Conservation (phyloP, 2,888 invertebrate species). For the Hyposoter dolosus region DNA sequence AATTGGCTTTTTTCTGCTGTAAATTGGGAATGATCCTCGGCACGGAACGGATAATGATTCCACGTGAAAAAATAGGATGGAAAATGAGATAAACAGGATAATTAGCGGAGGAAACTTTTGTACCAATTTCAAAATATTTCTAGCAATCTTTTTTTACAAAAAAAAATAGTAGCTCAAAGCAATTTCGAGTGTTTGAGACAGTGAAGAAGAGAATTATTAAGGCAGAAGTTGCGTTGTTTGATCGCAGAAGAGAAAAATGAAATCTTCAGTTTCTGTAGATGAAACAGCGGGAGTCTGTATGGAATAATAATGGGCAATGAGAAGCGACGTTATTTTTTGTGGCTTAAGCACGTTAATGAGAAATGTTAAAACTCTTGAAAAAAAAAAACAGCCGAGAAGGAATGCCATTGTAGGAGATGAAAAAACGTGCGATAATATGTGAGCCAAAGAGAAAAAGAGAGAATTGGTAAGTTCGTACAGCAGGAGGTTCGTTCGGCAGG, state of each 20-base stretch:
- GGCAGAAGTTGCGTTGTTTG: background rate
- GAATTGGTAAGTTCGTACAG: too few species aligned
- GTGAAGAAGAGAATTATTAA: background rate
- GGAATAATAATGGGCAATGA: background rate
- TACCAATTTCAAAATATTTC: background rate
- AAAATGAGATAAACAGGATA: background rate
- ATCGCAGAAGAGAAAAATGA: background rate
- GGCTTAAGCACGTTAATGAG: conserved; percentile 29
- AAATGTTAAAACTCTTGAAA: conserved; percentile 46
- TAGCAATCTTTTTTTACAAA: background rate
- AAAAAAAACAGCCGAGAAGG: conserved; percentile 25
- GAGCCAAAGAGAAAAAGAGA: background rate
- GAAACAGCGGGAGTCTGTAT: background rate
- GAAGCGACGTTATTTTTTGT: conserved; percentile 15
- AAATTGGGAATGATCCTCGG: background rate
- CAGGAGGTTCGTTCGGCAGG: too few species aligned
- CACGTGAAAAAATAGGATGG: background rate
- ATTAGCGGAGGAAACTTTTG: background rate
- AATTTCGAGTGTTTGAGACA: background rate
- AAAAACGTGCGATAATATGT: background rate
- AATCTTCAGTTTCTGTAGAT: background rate
- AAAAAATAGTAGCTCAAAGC: background rate
- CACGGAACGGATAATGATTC: background rate
- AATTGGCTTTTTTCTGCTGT: background rate
- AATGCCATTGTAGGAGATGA: background rate